phyloP scores from a whole-genome alignment of 64 coral and sea anemone species.

The Montipora cactus region DNA sequence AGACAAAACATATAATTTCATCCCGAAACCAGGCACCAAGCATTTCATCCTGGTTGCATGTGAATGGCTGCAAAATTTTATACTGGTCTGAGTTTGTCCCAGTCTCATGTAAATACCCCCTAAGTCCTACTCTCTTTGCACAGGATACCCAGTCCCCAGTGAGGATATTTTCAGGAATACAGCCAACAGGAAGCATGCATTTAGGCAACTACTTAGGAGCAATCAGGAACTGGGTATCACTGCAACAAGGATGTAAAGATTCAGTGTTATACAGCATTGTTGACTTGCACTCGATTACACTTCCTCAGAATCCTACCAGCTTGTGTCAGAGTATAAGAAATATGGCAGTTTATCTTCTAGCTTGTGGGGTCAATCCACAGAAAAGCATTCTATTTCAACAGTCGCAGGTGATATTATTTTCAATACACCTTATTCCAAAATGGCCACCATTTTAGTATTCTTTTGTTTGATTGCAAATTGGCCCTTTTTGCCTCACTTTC shows the following conservation, averaged over 20 bases:
- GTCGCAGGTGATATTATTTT: conserved; percentile 64
- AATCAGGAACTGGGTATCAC: conserved; percentile 78
- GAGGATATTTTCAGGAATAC: conserved; percentile 84
- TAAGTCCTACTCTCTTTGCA: neutral
- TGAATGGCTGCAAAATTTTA: too few species aligned
- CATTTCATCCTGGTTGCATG: too few species aligned
- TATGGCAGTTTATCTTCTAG: conserved; percentile 79
- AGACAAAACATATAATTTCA: too few species aligned
- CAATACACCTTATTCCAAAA: too few species aligned
- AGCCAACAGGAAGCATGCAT: conserved; percentile 89
- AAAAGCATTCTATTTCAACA: conserved; percentile 88
- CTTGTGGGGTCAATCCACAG: conserved; percentile 85
- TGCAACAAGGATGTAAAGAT: conserved; percentile 65
- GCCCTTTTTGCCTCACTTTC: too few species aligned
- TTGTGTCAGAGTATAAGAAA: conserved; percentile 59
- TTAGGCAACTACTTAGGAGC: conserved; percentile 92
- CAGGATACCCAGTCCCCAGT: conserved; percentile 12
- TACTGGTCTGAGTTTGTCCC: too few species aligned
- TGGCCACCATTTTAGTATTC: too few species aligned
- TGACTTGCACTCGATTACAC: conserved; percentile 82
- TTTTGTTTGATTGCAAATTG: too few species aligned
- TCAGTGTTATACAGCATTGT: conserved; percentile 80
- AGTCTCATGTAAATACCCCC: neutral
- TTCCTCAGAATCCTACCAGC: conserved; percentile 56
- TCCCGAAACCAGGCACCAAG: too few species aligned